Evolutionary conservation across 2,113 vertebrate genomes (phyloP).

Genomic region (Lontra canadensis): DNA sequence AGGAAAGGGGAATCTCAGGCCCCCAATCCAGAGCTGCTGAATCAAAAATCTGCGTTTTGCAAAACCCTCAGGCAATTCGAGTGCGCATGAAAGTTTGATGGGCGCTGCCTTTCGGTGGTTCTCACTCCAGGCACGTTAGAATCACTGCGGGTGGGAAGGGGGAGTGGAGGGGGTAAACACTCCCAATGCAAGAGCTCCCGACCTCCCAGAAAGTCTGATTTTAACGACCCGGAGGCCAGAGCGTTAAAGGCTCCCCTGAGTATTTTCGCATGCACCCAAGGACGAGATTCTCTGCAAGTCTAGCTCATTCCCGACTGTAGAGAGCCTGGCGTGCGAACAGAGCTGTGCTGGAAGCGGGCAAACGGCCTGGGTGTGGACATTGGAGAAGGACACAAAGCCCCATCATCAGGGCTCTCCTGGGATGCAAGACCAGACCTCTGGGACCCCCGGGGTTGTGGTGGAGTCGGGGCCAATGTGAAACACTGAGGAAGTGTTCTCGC

Average conservation of each 20-base stretch:
- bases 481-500: neutral
- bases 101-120: too few species aligned
- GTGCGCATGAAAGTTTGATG: neutral
- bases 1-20: neutral
- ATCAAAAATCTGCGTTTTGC: neutral
- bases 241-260: neutral
- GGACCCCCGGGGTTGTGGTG: neutral
- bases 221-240: neutral
- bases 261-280: neutral
- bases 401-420: neutral
- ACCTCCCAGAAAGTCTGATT: neutral
- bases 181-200: neutral
- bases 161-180: neutral
- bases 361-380: neutral
- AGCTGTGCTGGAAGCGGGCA: neutral
- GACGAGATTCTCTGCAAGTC: neutral
- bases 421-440: neutral
- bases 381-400: neutral
- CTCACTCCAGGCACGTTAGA: neutral
- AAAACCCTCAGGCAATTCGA: neutral
- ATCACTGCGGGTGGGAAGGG: neutral
- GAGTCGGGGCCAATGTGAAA: neutral
- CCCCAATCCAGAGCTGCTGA: neutral
- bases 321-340: accelerated
- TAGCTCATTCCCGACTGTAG: too few species aligned